Percentiles rank a stretch among this genome's conserved stretches.
Evolutionary conservation across 2,797 vertebrate species (phyloP).

Genomic region (Sebastes iracundus): DNA sequence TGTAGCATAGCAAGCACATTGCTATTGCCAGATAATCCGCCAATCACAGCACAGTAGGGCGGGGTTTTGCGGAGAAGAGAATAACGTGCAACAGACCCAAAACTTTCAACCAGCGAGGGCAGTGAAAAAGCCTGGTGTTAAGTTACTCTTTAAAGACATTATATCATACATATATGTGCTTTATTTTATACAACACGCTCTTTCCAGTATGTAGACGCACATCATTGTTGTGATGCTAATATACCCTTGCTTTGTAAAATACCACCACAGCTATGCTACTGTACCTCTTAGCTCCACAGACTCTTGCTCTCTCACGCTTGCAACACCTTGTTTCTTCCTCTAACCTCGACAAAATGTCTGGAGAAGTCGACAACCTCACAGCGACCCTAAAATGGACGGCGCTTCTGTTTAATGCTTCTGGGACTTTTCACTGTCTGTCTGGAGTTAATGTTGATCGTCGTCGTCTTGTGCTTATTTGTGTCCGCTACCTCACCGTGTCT

Average conservation of each 20-base stretch:
- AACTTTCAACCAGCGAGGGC: neutral
- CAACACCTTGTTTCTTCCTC: neutral
- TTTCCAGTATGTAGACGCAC: neutral
- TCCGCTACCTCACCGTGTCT: constrained; percentile 42
- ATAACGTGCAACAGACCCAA: neutral
- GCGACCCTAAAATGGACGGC: constrained; percentile 40
- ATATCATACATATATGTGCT: neutral
- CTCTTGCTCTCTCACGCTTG: neutral
- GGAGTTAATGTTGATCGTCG: constrained; percentile 6
- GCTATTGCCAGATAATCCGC: no score
- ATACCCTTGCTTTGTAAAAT: constrained; percentile 21
- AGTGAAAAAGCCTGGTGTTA: neutral
- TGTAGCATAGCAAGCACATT: no score
- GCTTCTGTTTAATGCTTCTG: constrained; percentile 42
- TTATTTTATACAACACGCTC: neutral
- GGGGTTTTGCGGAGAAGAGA: accelerated
- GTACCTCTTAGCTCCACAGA: constrained; percentile 14
- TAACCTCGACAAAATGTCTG: constrained; percentile 3
- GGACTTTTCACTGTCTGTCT: constrained; percentile 61
- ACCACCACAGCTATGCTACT: neutral
- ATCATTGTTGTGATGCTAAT: neutral
- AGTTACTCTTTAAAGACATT: neutral
- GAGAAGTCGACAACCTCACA: constrained; percentile 37
- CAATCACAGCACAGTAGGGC: no score
- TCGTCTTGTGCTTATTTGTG: constrained; percentile 25